Conservation (phyloP, 37 sponge, comb jelly and placozoan genomes). For the Aplysina aerophoba region DNA sequence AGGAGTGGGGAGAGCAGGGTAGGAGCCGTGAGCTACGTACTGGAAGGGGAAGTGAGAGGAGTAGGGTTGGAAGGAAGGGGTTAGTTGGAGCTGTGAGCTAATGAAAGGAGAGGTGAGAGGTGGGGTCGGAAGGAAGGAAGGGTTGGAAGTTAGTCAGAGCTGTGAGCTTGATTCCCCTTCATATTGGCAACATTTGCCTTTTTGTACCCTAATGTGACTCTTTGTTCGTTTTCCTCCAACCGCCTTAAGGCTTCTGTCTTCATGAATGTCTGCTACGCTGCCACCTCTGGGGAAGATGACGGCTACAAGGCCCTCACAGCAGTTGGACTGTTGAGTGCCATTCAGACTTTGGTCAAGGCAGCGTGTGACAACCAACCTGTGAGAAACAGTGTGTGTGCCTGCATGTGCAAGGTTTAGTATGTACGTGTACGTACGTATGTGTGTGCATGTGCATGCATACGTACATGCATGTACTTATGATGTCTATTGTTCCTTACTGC, state of each 20-base stretch:
- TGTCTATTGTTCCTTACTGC: not conserved
- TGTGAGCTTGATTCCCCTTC: not conserved
- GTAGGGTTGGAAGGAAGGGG: constrained; percentile 1
- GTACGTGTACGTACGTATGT: not conserved
- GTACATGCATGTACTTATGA: not conserved
- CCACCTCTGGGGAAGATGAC: constrained; percentile 69
- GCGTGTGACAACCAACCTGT: constrained; percentile 62
- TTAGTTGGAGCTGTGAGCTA: too few relatives aligned
- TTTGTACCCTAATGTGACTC: too few relatives aligned
- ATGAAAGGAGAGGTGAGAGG: constrained; percentile 1
- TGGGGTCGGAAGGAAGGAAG: not conserved
- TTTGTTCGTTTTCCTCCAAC: too few relatives aligned
- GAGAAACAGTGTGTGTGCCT: not conserved
- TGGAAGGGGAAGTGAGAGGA: not conserved
- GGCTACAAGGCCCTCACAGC: constrained; percentile 92
- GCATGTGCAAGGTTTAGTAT: not conserved
- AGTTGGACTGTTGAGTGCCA: constrained; percentile 78
- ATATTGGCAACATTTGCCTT: too few relatives aligned
- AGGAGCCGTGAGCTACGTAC: not conserved
- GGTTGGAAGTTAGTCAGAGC: too few relatives aligned
- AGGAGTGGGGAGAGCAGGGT: not conserved
- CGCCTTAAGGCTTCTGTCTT: constrained; percentile 5
- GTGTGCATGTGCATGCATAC: not conserved
- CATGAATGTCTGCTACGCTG: constrained; percentile 2
- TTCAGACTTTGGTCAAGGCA: constrained; percentile 86